Evolutionary conservation across 2,797 vertebrate species (phyloP).

Genomic region (Apodemus agrarius): DNA sequence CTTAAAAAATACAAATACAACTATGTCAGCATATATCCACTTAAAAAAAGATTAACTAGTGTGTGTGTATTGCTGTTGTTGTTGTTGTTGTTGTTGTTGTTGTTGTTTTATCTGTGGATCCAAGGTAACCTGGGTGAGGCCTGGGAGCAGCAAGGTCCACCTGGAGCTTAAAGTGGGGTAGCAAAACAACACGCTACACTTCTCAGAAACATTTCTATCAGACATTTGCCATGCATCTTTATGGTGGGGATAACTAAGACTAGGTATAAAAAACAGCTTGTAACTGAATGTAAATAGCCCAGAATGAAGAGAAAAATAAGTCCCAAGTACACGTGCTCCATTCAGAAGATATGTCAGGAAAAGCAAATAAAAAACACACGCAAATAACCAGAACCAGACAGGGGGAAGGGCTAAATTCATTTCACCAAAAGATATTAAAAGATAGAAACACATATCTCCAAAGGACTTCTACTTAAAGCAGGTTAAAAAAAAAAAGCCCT

Average conservation of each 20-base stretch:
- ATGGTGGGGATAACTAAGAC: neutral
- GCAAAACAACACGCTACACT: neutral
- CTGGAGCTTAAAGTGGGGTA: neutral
- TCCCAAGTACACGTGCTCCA: neutral
- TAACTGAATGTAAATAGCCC: neutral
- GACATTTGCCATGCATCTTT: neutral
- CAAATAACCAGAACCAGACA: neutral
- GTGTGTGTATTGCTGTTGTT: neutral
- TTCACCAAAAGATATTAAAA: conserved; percentile 3
- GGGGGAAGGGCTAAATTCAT: neutral
- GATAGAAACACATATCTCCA: neutral
- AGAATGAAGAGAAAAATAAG: neutral
- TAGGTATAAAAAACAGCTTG: neutral
- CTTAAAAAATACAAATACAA: too few relatives aligned
- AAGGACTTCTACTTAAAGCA: neutral
- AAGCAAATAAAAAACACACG: conserved; percentile 30
- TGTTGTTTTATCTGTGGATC: neutral
- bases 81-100: neutral
- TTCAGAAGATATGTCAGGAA: neutral
- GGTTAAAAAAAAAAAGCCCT: neutral
- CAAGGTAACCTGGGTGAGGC: neutral
- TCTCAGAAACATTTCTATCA: neutral
- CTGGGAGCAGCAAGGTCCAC: too few relatives aligned
- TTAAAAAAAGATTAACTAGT: too few relatives aligned
- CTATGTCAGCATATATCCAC: too few relatives aligned